phyloP scores from a whole-genome alignment of 1,140 invertebrate genomes.

The Brachionus rubens region DNA sequence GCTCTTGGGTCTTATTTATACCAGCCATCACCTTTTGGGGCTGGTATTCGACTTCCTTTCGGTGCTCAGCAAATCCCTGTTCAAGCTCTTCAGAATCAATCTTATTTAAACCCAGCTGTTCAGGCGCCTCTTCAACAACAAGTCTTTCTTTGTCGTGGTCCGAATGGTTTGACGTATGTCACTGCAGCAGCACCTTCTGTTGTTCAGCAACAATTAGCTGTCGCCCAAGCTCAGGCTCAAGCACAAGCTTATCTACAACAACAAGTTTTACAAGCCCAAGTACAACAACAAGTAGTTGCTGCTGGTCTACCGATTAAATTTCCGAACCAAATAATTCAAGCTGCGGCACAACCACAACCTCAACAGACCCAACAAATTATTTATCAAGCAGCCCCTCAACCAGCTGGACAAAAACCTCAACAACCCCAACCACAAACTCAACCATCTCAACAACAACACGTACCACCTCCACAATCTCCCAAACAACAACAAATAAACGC shows the following conservation, averaged over 20 bases:
- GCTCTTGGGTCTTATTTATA: neutral
- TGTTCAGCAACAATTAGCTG: slow-evolving; percentile 16
- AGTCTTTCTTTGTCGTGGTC: neutral
- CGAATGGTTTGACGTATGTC: slow-evolving; percentile 4
- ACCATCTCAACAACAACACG: neutral
- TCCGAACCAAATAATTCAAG: neutral
- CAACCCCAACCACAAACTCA: neutral
- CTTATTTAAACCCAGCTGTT: neutral
- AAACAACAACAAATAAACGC: neutral
- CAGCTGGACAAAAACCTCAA: neutral
- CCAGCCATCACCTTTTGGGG: neutral
- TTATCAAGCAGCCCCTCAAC: slow-evolving; percentile 26
- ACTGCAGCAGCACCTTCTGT: neutral
- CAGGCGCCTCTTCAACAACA: neutral
- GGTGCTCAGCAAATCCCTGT: neutral
- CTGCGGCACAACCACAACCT: neutral
- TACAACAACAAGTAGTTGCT: neutral
- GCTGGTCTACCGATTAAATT: neutral
- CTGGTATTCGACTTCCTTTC: neutral
- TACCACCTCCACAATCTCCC: neutral
- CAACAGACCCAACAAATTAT: slow-evolving; percentile 2
- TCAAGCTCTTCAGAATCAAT: neutral
- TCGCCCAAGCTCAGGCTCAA: neutral
- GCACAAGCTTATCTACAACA: slow-evolving; percentile 2
- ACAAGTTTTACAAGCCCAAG: neutral